Conservation (phyloP, 2,113 vertebrate genomes). For the Nibea albiflora region DNA sequence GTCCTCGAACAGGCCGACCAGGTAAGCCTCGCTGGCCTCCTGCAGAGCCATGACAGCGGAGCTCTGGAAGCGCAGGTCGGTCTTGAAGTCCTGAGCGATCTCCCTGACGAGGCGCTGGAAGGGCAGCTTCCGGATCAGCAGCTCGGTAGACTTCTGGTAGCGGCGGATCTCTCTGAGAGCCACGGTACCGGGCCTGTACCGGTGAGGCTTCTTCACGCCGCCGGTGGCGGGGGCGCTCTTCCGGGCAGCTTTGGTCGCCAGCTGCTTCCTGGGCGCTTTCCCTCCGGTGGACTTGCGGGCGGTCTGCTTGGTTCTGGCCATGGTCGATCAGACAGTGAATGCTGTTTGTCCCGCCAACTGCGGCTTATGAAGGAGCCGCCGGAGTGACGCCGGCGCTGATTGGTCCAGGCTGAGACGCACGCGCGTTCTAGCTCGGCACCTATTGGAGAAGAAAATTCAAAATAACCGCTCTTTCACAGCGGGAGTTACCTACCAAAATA, state of each 20-base stretch:
- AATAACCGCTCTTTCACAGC: too few species aligned
- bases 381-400: too few species aligned
- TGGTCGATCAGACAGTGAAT: not conserved
- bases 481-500: too few species aligned
- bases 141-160: slow-evolving; percentile 41
- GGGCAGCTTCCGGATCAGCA: slow-evolving; percentile 40
- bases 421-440: too few species aligned
- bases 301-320: slow-evolving; percentile 41
- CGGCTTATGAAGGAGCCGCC: too few species aligned
- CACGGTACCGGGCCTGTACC: slow-evolving; percentile 29
- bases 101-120: slow-evolving; percentile 56
- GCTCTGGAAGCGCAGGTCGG: slow-evolving; percentile 64
- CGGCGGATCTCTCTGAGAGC: slow-evolving; percentile 31
- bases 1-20: slow-evolving; percentile 86
- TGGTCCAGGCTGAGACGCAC: too few species aligned
- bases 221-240: slow-evolving; percentile 59
- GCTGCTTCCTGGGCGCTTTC: slow-evolving; percentile 40
- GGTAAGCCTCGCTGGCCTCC: slow-evolving; percentile 85
- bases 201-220: slow-evolving; percentile 33
- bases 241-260: slow-evolving; percentile 50
- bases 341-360: too few species aligned
- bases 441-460: too few species aligned
- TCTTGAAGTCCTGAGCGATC: slow-evolving; percentile 63
- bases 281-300: slow-evolving; percentile 39
- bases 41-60: slow-evolving; percentile 66